A percentile compares a stretch with the other conserved stretches of the same genome.
Conservation (phyloP, 2,113 vertebrate species). For the Trinectes maculatus region DNA sequence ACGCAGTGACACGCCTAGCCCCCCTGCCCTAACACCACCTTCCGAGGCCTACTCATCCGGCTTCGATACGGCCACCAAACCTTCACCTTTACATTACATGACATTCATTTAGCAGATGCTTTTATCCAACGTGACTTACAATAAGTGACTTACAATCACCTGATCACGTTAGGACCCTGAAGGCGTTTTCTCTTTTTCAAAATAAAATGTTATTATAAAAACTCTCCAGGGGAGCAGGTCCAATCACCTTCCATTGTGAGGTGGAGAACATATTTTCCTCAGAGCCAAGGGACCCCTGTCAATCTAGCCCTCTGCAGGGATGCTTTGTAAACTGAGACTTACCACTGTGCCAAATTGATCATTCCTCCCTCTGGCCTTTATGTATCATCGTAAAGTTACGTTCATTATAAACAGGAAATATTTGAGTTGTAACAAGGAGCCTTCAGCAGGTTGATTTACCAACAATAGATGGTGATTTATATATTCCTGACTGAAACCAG, state of each 20-base stretch:
- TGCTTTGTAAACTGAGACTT: constrained; percentile 32
- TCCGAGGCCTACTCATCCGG: constrained; percentile 23
- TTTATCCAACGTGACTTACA: too few relatives aligned
- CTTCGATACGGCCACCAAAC: neutral
- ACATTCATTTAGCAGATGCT: too few relatives aligned
- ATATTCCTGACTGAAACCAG: constrained; percentile 1
- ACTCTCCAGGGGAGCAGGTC: constrained; percentile 19
- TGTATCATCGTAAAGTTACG: constrained; percentile 7
- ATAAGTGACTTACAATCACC: too few relatives aligned
- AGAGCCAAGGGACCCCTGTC: constrained; percentile 30
- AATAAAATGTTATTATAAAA: constrained; percentile 19
- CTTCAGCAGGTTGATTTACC: constrained; percentile 15
- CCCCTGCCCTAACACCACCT: constrained; percentile 68
- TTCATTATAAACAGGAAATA: constrained; percentile 31
- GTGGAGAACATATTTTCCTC: constrained; percentile 11
- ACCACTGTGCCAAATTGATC: constrained; percentile 40
- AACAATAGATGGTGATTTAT: constrained; percentile 1
- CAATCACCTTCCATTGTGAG: constrained; percentile 5
- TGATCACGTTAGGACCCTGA: neutral
- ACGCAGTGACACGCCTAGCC: constrained; percentile 84
- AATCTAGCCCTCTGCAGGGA: constrained; percentile 47
- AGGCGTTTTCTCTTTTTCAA: constrained; percentile 12
- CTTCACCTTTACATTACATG: too few relatives aligned
- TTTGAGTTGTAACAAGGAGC: constrained; percentile 25
- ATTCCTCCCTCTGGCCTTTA: constrained; percentile 28